Evolutionary conservation across 2,113 vertebrate species (phyloP).

Genomic region (Equus quagga): DNA sequence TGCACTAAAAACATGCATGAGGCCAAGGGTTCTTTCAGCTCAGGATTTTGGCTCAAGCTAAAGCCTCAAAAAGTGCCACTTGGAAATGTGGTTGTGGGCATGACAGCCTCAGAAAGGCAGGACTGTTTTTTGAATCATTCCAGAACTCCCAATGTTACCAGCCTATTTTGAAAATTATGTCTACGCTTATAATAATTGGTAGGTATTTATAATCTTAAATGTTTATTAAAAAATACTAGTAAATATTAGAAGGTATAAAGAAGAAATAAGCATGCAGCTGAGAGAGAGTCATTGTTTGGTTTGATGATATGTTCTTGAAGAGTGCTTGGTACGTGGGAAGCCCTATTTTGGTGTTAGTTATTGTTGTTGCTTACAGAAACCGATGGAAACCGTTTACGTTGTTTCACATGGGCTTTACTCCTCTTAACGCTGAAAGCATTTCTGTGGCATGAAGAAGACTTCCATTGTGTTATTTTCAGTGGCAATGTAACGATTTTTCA

Average conservation of each 20-base stretch:
- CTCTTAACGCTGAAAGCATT: neutral
- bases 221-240: neutral
- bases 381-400: neutral
- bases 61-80: neutral
- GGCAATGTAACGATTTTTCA: neutral
- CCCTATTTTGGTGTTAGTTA: neutral
- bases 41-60: neutral
- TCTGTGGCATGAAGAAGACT: neutral
- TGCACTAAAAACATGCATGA: neutral
- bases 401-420: neutral
- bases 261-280: neutral
- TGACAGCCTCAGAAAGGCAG: neutral
- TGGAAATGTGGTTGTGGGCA: neutral
- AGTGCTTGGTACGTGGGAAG: neutral
- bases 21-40: neutral
- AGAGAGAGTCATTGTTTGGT: neutral
- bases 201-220: conserved; percentile 10
- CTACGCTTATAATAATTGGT: neutral
- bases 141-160: neutral
- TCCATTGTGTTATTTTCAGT: neutral
- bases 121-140: neutral
- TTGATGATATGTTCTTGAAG: neutral
- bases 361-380: neutral
- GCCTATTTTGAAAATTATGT: neutral
- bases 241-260: neutral